Percentiles rank a stretch among this genome's conserved stretches.
Evolutionary conservation across 2,113 vertebrate species (phyloP).

Genomic region (Urocynchramus pylzowi): DNA sequence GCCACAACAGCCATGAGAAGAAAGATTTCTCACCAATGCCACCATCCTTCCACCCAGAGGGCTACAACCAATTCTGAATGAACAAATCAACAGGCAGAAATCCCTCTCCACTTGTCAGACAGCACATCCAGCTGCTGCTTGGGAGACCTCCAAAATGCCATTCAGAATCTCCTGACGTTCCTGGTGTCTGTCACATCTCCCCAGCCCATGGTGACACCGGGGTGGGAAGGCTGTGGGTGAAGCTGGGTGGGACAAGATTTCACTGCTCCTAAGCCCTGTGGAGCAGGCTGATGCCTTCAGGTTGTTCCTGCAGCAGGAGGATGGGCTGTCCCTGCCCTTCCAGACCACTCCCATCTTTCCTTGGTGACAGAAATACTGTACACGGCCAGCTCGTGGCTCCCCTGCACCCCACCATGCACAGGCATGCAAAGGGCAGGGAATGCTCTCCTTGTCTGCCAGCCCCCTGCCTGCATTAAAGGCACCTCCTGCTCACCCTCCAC

Average conservation of each 20-base stretch:
- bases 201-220: rapidly evolving
- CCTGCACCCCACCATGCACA: background rate
- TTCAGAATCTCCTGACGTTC: background rate
- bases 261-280: background rate
- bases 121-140: background rate
- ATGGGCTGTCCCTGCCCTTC: background rate
- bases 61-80: background rate
- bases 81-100: background rate
- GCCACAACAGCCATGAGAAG: background rate
- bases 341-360: background rate
- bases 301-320: background rate
- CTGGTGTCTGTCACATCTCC: rapidly evolving
- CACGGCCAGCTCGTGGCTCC: background rate
- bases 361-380: background rate
- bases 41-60: background rate
- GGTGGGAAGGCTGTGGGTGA: background rate
- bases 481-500: background rate
- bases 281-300: background rate
- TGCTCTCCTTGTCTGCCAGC: background rate
- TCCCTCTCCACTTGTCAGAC: background rate
- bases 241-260: background rate
- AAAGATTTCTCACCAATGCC: background rate
- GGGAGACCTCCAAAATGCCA: background rate
- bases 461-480: background rate
- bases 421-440: slow-evolving; percentile 36